Base-by-base conservation (phyloP, 2,797 vertebrate genomes). In the Toxotes lorentzi region DNA sequence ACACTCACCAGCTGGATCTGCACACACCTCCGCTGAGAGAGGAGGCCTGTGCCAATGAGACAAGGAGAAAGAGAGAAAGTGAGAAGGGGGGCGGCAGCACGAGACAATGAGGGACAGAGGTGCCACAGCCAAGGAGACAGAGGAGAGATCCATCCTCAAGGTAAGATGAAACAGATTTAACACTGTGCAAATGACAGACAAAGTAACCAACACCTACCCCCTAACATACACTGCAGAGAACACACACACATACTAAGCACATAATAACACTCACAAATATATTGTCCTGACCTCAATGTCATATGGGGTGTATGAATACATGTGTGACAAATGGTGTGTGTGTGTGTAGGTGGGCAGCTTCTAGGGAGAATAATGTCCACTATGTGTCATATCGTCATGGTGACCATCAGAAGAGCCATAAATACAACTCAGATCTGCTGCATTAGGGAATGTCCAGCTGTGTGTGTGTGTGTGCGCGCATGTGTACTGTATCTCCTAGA, bases 1-100 rank as follows among this genome's bases (percentile, higher is more conserved):
- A 93, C 92, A 92, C 91, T 83, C 87, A 92, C 93, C 91, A 91
- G 93, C 93, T 94, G 92, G 88, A 91, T 87, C 53, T 76, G 84
- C 65, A 58, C 83, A 86, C 89, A 92, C 92, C 89, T 91, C 90
- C 79, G 40, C 79, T 63, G 89, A 89, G 90, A 88, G 85, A 73
- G 17, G 57, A 82, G 64, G 84, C 47, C 78, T 60, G 87, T 78
- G 89, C 91, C 89, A 92, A 84, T 50, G 82, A 93, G 91, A 91
- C 83, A 53, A 65, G 74, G 50, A 78, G 83, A 57, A 21, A 64
- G 53, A 47, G 65, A 73, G 62, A 53, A 50, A 75, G 63, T 10
- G 74, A 45, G 48, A 72, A 2, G 16, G 51, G 64, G 43, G 35
- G 54, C 5, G 62, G 40, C 63, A 70, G 73, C 35, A 5, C 8